These are phyloP conservation scores for Spatula versicolor DNA, from an alignment of 2,797 vertebrate genomes.

Conservation along the genomic window DNA sequence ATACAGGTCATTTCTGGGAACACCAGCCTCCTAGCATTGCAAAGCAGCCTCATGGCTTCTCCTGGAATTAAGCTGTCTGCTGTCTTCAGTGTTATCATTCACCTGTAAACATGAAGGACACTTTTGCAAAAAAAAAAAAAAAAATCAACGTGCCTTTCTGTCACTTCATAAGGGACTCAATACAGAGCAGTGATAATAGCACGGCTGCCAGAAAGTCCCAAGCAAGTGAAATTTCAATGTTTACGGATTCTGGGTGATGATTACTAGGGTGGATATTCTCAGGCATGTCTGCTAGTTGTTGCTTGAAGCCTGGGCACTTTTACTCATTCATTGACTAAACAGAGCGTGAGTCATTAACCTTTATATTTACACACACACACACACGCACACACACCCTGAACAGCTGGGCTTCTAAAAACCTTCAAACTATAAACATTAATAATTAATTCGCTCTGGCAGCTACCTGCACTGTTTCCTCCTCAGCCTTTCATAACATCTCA, in stretches of 20 bases:
- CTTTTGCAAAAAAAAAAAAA: not conserved
- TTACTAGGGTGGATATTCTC: not conserved
- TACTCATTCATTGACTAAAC: conserved; percentile 27
- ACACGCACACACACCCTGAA: not conserved
- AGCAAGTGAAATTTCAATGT: not conserved
- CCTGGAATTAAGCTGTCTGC: not conserved
- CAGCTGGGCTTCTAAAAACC: not conserved
- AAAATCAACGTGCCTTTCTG: not conserved
- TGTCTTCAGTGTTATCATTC: not conserved
- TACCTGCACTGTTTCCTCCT: not conserved
- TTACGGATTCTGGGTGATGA: not conserved
- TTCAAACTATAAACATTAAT: conserved; percentile 22
- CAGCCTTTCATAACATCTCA: conserved; percentile 3
- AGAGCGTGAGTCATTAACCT: not conserved
- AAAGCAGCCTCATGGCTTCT: not conserved
- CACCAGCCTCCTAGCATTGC: not conserved
- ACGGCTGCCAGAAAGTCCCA: not conserved
- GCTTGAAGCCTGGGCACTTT: conserved; percentile 7
- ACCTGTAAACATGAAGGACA: not conserved
- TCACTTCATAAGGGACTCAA: not conserved
- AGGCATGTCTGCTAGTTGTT: not conserved
- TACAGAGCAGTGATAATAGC: not conserved
- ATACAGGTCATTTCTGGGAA: not conserved
- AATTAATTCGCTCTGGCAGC: conserved; percentile 32
- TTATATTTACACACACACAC: not conserved